A percentile compares a stretch with the other conserved stretches of the same genome.
Evolutionary conservation across 2,797 vertebrate genomes (phyloP).

Genomic region (Phylloscopus collybita): DNA sequence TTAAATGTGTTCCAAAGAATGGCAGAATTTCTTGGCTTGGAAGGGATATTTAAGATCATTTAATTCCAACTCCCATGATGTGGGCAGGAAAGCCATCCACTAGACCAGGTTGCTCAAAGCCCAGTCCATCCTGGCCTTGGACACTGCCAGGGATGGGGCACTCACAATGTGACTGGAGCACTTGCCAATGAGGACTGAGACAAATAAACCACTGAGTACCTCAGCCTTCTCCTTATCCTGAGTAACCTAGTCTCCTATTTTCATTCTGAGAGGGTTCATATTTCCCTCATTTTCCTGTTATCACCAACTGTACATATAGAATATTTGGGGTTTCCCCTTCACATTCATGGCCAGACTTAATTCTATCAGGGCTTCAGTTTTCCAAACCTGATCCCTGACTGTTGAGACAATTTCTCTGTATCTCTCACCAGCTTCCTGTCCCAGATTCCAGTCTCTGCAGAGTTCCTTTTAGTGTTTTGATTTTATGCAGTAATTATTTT

Average conservation of each 20-base stretch:
- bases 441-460: neutral
- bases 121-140: neutral
- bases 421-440: neutral
- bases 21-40: neutral
- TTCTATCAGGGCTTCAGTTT: neutral
- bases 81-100: neutral
- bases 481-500: neutral
- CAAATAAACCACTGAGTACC: neutral
- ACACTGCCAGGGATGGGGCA: neutral
- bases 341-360: accelerated
- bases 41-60: neutral
- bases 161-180: neutral
- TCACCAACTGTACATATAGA: neutral
- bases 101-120: neutral
- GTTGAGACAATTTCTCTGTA: neutral
- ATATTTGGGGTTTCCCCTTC: neutral
- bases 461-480: neutral
- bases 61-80: neutral
- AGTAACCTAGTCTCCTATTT: neutral
- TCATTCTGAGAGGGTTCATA: neutral
- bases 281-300: neutral
- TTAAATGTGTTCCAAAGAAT: neutral
- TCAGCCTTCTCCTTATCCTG: neutral
- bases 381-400: neutral
- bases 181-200: neutral